phyloP scores from a whole-genome alignment of 1,140 invertebrate species.

The Drosophila nebulosa region DNA sequence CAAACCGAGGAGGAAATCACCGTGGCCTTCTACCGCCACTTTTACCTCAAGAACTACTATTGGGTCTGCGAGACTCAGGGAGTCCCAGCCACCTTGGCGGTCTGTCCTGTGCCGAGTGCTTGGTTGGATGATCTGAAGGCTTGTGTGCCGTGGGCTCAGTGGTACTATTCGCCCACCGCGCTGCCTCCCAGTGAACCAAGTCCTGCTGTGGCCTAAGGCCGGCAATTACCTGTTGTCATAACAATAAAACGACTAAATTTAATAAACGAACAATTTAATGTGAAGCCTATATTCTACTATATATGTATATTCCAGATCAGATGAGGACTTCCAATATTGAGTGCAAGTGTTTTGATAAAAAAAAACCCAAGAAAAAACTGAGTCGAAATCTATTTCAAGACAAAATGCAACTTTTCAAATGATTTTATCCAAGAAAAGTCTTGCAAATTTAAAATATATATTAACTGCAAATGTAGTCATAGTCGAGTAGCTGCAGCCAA shows the following conservation, averaged over 20 bases:
- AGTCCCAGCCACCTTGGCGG: constrained; percentile 29
- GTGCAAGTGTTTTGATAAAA: no score
- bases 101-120: constrained; percentile 13
- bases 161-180: constrained; percentile 55
- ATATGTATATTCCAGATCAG: no score
- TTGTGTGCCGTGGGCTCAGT: constrained; percentile 49
- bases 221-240: not conserved
- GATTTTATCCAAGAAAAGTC: no score
- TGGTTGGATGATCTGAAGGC: constrained; percentile 35
- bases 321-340: no score
- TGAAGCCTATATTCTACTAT: no score
- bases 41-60: constrained; percentile 45
- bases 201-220: not conserved
- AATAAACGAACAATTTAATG: no score
- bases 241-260: not conserved
- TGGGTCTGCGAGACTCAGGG: constrained; percentile 46
- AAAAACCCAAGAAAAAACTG: no score
- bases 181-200: constrained; percentile 53
- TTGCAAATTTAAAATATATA: no score
- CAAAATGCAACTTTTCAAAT: no score
- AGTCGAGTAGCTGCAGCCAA: no score
- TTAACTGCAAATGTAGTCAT: no score
- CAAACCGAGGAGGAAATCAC: constrained; percentile 52
- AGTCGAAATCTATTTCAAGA: no score
- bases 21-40: constrained; percentile 39